Evolutionary conservation across 2,113 vertebrate species (phyloP).

Genomic region (Okapia johnstoni): DNA sequence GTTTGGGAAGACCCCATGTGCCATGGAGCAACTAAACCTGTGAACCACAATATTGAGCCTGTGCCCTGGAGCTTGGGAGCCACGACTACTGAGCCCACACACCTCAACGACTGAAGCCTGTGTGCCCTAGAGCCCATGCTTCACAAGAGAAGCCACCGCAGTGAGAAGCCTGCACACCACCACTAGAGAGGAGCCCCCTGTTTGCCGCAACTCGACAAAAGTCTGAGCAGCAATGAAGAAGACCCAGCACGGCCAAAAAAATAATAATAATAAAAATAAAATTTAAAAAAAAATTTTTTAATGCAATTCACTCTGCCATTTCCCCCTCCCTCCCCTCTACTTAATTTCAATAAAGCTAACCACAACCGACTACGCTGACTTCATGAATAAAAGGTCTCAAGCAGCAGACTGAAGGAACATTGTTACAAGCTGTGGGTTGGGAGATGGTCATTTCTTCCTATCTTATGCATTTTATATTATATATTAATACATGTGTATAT

Average conservation of each 20-base stretch:
- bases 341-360: not conserved
- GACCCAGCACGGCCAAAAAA: not conserved
- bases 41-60: not conserved
- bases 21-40: not conserved
- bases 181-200: too few relatives aligned
- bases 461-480: not conserved
- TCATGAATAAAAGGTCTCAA: not conserved
- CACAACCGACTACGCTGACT: not conserved
- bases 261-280: not conserved
- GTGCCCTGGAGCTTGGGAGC: not conserved
- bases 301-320: not conserved
- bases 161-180: not conserved
- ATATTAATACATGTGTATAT: not conserved
- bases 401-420: not conserved
- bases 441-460: not conserved
- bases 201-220: not conserved
- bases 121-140: not conserved
- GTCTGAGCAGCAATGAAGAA: not conserved
- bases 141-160: not conserved
- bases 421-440: not conserved
- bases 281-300: not conserved
- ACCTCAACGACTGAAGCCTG: too few relatives aligned
- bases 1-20: not conserved
- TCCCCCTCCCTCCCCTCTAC: too few relatives aligned
- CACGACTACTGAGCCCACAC: not conserved